Conservation (phyloP, 2,113 vertebrate species). For the Protomyctophum bolini region DNA sequence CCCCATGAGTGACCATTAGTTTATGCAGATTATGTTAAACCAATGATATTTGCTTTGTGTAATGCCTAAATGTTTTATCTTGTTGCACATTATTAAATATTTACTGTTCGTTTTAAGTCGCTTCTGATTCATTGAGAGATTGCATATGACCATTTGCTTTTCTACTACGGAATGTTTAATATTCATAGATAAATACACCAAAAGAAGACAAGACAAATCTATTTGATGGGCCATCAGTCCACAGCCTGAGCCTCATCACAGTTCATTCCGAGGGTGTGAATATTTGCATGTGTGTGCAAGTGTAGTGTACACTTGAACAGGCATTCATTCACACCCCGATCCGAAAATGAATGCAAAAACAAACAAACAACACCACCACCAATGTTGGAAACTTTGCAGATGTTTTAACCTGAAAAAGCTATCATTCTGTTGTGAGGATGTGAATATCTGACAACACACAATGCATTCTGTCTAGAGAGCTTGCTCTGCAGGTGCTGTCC, state of each 20-base stretch:
- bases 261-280: constrained; percentile 52
- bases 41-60: neutral
- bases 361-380: neutral
- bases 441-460: too few species aligned
- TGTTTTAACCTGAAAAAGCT: too few species aligned
- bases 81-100: constrained; percentile 18
- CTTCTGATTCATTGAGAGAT: neutral
- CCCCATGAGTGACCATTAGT: neutral
- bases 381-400: too few species aligned
- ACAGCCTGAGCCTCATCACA: constrained; percentile 34
- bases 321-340: neutral
- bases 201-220: constrained; percentile 17
- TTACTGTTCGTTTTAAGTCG: neutral
- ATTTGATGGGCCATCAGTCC: constrained; percentile 13
- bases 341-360: constrained; percentile 11
- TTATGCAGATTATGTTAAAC: constrained; percentile 13
- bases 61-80: neutral
- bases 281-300: constrained; percentile 61
- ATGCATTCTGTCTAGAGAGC: too few species aligned
- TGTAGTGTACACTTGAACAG: constrained; percentile 4
- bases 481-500: too few species aligned
- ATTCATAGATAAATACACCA: neutral
- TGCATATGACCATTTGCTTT: neutral
- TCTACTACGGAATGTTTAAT: neutral
- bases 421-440: too few species aligned